Conservation (phyloP, 2,797 vertebrate species). For the Spizella passerina region DNA sequence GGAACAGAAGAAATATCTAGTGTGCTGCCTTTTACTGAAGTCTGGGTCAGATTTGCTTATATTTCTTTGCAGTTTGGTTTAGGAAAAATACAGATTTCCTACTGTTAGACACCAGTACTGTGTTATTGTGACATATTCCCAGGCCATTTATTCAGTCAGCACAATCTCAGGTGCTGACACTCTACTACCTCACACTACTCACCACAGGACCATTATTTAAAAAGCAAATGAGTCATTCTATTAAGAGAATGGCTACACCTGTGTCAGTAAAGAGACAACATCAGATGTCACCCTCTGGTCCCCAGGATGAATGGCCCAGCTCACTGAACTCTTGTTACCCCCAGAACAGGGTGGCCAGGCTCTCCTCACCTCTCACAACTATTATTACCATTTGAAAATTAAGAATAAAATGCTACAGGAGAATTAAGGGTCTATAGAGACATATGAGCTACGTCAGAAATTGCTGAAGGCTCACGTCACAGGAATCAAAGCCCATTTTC, state of each 20-base stretch:
- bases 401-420: background rate
- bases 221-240: background rate
- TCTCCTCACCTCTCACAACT: background rate
- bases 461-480: background rate
- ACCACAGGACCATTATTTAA: background rate
- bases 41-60: background rate
- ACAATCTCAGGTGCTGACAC: background rate
- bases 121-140: background rate
- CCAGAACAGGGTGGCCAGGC: background rate
- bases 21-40: background rate
- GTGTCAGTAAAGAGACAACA: background rate
- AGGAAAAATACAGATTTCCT: background rate
- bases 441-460: background rate
- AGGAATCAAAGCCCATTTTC: background rate
- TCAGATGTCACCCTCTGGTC: background rate
- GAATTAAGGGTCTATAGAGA: background rate
- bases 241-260: background rate
- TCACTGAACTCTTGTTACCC: background rate
- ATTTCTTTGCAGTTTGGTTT: background rate
- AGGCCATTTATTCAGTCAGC: background rate
- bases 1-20: background rate
- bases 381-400: background rate
- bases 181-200: background rate
- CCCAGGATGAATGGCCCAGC: background rate
- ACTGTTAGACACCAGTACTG: background rate